Conservation (phyloP, 2,113 vertebrate genomes). For the Pyxicephalus adspersus region DNA sequence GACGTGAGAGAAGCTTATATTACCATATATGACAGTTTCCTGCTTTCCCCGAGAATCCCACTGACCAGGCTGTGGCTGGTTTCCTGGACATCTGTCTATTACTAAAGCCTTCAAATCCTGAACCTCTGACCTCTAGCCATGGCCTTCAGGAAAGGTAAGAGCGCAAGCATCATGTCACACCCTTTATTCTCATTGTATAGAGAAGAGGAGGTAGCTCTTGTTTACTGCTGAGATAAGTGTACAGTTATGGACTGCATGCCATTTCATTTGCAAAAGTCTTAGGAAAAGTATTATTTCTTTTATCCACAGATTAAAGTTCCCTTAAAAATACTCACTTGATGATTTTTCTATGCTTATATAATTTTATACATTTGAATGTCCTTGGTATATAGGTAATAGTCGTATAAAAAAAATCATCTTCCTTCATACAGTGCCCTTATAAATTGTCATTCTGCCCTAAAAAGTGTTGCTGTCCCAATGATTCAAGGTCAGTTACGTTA, state of each 20-base stretch:
- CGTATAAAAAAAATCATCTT: too few species aligned
- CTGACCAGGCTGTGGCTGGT: background rate
- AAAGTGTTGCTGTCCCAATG: too few species aligned
- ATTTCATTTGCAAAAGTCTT: background rate
- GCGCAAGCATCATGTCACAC: background rate
- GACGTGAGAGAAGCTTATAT: slow-evolving; percentile 59
- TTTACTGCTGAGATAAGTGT: background rate
- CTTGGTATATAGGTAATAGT: too few species aligned
- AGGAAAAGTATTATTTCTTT: too few species aligned
- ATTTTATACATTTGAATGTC: too few species aligned
- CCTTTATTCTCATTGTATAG: background rate
- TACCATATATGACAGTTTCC: slow-evolving; percentile 66
- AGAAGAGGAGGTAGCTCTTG: background rate
- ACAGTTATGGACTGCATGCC: background rate
- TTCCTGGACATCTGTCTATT: background rate
- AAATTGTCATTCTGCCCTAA: too few species aligned
- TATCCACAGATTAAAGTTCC: too few species aligned
- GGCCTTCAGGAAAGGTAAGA: slow-evolving; percentile 66
- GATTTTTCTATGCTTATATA: too few species aligned
- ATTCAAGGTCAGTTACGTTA: too few species aligned
- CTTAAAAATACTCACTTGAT: too few species aligned
- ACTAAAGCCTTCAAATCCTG: background rate
- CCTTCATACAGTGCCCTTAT: too few species aligned
- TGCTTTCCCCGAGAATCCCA: slow-evolving; percentile 49
- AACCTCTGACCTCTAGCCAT: slow-evolving; percentile 53